These are phyloP conservation scores for Cettia cetti DNA, from an alignment of 2,113 vertebrate species.

Conservation along the genomic window DNA sequence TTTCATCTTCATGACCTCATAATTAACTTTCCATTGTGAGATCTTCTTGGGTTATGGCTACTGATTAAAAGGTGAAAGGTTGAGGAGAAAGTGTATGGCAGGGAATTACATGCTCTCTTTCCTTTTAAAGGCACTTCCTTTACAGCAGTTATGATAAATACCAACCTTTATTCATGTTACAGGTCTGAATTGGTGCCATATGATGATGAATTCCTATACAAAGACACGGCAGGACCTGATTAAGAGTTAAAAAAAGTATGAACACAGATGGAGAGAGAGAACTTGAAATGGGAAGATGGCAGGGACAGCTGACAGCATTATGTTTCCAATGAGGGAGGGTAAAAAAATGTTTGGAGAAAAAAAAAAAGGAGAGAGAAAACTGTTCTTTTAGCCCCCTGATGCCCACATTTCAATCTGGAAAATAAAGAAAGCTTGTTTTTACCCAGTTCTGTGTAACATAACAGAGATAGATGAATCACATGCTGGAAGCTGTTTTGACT, in stretches of 20 bases:
- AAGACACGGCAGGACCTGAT: slow-evolving; percentile 74
- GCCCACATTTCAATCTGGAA: slow-evolving; percentile 46
- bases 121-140: slow-evolving; percentile 77
- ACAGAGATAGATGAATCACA: slow-evolving; percentile 12
- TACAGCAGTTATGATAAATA: slow-evolving; percentile 77
- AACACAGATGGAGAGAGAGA: slow-evolving; percentile 67
- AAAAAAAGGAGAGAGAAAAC: slow-evolving; percentile 12
- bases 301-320: slow-evolving; percentile 44
- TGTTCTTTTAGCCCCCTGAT: slow-evolving; percentile 55
- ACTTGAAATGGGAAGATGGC: slow-evolving; percentile 51
- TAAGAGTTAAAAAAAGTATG: slow-evolving; percentile 61
- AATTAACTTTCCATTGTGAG: slow-evolving; percentile 76
- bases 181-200: slow-evolving; percentile 77
- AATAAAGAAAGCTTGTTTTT: neutral
- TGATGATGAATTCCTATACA: slow-evolving; percentile 74
- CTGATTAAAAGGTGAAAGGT: slow-evolving; percentile 78
- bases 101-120: slow-evolving; percentile 70
- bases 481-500: slow-evolving; percentile 33
- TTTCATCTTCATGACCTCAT: slow-evolving; percentile 77
- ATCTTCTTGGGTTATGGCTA: slow-evolving; percentile 66
- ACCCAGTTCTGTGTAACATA: neutral
- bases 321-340: slow-evolving; percentile 12
- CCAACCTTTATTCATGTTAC: slow-evolving; percentile 78
- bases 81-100: slow-evolving; percentile 70
- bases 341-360: neutral